phyloP scores from a whole-genome alignment of 2,888 invertebrate species.

The Pristionchus arcanus region DNA sequence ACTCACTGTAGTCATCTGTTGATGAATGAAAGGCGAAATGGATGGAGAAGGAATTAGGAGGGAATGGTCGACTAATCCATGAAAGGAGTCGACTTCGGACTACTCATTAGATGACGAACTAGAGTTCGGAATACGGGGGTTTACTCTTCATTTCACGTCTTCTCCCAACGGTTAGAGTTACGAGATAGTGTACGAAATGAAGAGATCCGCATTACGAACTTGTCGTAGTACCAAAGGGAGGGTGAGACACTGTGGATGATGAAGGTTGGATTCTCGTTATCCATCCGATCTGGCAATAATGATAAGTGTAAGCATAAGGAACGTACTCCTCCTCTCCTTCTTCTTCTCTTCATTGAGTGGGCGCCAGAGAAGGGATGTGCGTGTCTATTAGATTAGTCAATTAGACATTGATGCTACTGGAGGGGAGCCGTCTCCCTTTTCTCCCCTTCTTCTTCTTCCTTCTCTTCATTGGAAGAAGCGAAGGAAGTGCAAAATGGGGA shows the following conservation, averaged over 20 bases:
- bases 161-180: too few relatives aligned
- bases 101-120: background rate
- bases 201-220: too few relatives aligned
- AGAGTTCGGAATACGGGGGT: too few relatives aligned
- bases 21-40: background rate
- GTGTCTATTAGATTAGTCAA: slow-evolving; percentile 54
- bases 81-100: background rate
- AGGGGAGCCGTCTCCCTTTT: background rate
- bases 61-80: background rate
- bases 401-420: slow-evolving; percentile 50
- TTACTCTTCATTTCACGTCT: too few relatives aligned
- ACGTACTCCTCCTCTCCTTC: background rate
- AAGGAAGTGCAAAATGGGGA: background rate
- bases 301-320: background rate
- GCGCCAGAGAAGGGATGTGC: slow-evolving; percentile 32
- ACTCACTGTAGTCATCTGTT: background rate
- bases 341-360: background rate
- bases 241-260: background rate
- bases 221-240: too few relatives aligned
- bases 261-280: background rate
- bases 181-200: background rate
- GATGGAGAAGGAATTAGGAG: background rate
- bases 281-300: background rate
- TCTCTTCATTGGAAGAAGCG: background rate
- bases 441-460: slow-evolving; percentile 2